Evolutionary conservation across 2,797 vertebrate species (phyloP), one percentile per base, ranked within the genome.

Genomic region (Heliangelus exortis): DNA sequence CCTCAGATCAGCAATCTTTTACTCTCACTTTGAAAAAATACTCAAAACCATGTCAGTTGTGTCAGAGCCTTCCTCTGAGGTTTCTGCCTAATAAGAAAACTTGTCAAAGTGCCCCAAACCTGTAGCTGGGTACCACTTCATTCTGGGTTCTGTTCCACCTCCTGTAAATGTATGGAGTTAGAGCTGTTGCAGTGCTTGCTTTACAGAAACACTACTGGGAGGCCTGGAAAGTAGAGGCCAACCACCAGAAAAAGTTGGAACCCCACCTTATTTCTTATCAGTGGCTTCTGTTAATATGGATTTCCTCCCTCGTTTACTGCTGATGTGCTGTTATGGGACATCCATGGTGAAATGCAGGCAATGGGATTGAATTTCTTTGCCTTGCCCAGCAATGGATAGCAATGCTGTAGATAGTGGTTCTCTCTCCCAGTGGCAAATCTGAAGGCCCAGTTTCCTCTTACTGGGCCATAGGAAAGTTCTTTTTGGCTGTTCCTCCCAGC

Each of bases 21-120:
- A 63, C 81, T 96, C 72, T 92, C 31, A 16, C 82, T 87, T 86
- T 87, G 85, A 81, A 91, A 87, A 94, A 92, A 69, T 66, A 93
- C 59, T 92, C 55, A 47, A 25, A 89, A 79, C 63, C 69, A 53
- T 3, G 10, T 88, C 59, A 61, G 73, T 94, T 29, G 34, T 92
- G 84, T 88, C 84, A 83, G 48, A 50, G 74, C 43, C 92, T 94
- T 84, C 73, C 82, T 94, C 89, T 84, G 74, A 91, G 85, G 92
- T 84, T 36, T 63, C 61, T 92, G 66, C 41, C 59, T 57, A 21
- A 47, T 83, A 89, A 78, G 75, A 78, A 78, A 92, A 57, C 51
- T 51, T 80, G 16, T 13, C 19, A 6, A 80, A 95, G 33, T 84
- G 16, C 31, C 75, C 55, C 51, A 45, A 15, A 88, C 33, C 58